These are phyloP conservation scores for Scelioninae gen. 1 DNA, from an alignment of 2,888 invertebrate species.

Conservation along the genomic window DNA sequence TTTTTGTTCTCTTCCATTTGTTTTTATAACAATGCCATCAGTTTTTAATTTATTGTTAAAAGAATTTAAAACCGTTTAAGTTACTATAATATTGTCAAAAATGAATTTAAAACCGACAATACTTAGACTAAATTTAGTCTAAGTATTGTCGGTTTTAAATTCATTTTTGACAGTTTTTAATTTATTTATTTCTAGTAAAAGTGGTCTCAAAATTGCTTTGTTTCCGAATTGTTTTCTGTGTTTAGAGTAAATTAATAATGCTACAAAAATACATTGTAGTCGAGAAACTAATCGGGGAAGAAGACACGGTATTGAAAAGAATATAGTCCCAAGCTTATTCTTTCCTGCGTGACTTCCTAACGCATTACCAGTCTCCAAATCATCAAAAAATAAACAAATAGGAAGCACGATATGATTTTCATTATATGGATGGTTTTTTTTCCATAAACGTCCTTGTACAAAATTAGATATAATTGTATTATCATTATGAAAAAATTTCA, in stretches of 20 bases:
- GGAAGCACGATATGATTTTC: conserved; percentile 20
- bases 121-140: too few species aligned
- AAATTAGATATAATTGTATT: too few species aligned
- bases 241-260: conserved; percentile 25
- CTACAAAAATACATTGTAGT: conserved; percentile 28
- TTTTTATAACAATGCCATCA: conserved; percentile 12
- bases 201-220: conserved; percentile 5
- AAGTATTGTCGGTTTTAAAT: too few species aligned
- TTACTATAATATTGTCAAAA: too few species aligned
- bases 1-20: neutral
- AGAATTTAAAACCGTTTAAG: too few species aligned
- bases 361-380: conserved; percentile 22
- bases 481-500: too few species aligned
- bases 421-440: too few species aligned
- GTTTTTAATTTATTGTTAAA: conserved; percentile 1
- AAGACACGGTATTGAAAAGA: conserved; percentile 24
- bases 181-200: conserved; percentile 4
- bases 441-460: too few species aligned
- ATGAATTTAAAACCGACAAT: too few species aligned
- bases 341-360: conserved; percentile 24
- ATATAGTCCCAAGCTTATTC: conserved; percentile 24
- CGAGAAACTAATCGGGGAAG: conserved; percentile 1
- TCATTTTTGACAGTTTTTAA: neutral
- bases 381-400: conserved; percentile 22
- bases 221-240: conserved; percentile 34